These are phyloP conservation scores for Pelusios castaneus DNA, from an alignment of 2,113 vertebrate species.

Conservation along the genomic window DNA sequence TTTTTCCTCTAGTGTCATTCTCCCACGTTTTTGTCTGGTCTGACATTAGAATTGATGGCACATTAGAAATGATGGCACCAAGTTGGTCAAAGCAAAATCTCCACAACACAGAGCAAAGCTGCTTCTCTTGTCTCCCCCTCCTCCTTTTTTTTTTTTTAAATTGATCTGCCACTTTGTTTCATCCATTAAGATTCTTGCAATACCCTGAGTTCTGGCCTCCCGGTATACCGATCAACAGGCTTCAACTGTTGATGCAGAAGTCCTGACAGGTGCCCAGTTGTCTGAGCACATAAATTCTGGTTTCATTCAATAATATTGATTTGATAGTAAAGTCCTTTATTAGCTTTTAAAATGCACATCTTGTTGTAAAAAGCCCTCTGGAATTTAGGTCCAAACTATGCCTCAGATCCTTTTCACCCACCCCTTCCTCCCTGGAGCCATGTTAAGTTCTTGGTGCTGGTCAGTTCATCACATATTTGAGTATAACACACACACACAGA, in stretches of 20 bases:
- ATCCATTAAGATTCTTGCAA: neutral
- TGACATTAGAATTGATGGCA: neutral
- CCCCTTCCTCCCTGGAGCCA: neutral
- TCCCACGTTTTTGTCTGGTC: neutral
- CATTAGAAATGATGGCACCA: neutral
- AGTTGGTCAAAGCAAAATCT: neutral
- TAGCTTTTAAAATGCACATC: rapidly evolving
- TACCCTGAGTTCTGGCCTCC: neutral
- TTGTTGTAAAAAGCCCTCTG: neutral
- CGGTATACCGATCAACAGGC: neutral
- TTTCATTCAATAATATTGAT: neutral
- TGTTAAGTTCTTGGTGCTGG: neutral
- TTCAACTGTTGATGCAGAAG: neutral
- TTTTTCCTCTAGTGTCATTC: slow-evolving; percentile 30
- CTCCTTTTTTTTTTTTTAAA: neutral
- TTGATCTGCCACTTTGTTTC: neutral
- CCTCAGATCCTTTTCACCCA: neutral
- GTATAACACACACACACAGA: neutral
- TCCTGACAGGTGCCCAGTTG: neutral
- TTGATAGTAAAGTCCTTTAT: neutral
- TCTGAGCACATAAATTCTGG: neutral
- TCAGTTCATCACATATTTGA: neutral
- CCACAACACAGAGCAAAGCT: neutral
- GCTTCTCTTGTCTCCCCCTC: neutral
- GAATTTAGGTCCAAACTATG: neutral